A percentile compares a stretch with the other conserved stretches of the same genome.
phyloP scores from a whole-genome alignment of 2,888 invertebrate species.

The Cinara cedri region DNA sequence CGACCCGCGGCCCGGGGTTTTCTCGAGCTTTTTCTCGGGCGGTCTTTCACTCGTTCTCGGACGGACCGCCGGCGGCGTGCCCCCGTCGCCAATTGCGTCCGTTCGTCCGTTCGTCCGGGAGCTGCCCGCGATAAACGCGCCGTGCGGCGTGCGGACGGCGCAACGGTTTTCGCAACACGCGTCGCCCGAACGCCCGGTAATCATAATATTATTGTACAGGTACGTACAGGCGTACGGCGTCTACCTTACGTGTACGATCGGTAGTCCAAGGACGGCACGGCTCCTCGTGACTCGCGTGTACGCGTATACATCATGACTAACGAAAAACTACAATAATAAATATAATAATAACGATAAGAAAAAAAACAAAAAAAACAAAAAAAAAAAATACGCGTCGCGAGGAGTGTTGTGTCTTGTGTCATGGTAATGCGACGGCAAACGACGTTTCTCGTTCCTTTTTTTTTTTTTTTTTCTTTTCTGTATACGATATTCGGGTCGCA shows the following conservation, averaged over 20 bases:
- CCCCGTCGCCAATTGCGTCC: slow-evolving; percentile 15
- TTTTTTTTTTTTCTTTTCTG: slow-evolving; percentile 9
- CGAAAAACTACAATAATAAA: slow-evolving; percentile 4
- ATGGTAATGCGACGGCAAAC: neutral
- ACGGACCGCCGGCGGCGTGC: too few species aligned
- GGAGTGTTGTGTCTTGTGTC: slow-evolving; percentile 29
- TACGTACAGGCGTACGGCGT: too few species aligned
- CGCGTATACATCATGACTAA: too few species aligned
- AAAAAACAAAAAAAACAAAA: too few species aligned
- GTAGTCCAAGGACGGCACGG: slow-evolving; percentile 47
- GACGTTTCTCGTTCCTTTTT: too few species aligned
- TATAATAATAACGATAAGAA: neutral
- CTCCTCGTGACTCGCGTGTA: slow-evolving; percentile 36
- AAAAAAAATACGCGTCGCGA: neutral
- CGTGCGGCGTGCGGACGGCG: too few species aligned
- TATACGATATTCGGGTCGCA: slow-evolving; percentile 51
- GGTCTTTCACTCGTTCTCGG: too few species aligned
- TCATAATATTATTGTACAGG: neutral
- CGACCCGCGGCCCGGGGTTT: too few species aligned
- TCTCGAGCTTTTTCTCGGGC: neutral
- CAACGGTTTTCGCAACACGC: slow-evolving; percentile 46
- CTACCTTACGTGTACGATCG: too few species aligned
- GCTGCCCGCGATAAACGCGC: too few species aligned
- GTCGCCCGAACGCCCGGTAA: neutral
- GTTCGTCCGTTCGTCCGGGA: too few species aligned